Percentiles rank a stretch among this genome's conserved stretches.
These are phyloP conservation scores for Eucera pruinosa DNA, from an alignment of 2,888 invertebrate species.

Conservation along the genomic window DNA sequence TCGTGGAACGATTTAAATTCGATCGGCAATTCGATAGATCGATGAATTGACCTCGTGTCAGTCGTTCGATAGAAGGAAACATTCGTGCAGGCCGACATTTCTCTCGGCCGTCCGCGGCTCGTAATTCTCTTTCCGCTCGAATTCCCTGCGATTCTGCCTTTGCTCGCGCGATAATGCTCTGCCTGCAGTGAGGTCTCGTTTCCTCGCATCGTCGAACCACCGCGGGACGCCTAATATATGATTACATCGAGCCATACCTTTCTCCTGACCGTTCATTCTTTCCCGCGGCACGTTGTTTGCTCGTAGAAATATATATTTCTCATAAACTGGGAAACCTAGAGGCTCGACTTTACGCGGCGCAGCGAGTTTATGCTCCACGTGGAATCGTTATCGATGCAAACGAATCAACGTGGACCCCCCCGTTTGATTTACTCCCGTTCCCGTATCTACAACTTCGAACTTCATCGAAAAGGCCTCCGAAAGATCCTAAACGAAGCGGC, in stretches of 20 bases:
- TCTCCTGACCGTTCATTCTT: conserved; percentile 41
- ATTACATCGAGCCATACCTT: conserved; percentile 42
- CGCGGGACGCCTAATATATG: conserved; percentile 47
- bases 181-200: conserved; percentile 55
- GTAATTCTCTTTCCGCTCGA: conserved; percentile 69
- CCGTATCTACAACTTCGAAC: conserved; percentile 24
- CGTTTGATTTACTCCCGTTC: conserved; percentile 35
- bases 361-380: background rate
- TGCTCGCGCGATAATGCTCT: conserved; percentile 57
- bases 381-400: conserved; percentile 42
- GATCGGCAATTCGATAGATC: conserved; percentile 49
- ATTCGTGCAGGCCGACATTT: conserved; percentile 26
- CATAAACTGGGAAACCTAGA: conserved; percentile 34
- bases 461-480: conserved; percentile 17
- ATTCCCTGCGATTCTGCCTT: conserved; percentile 69
- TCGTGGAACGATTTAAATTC: conserved; percentile 53
- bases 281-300: conserved; percentile 27
- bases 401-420: conserved; percentile 24
- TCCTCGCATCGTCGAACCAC: conserved; percentile 48
- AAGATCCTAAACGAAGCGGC: conserved; percentile 17
- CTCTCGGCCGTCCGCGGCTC: conserved; percentile 49
- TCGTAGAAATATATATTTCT: conserved; percentile 43
- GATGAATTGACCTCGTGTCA: conserved; percentile 29
- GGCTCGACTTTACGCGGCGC: conserved; percentile 6
- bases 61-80: conserved; percentile 39